Evolutionary conservation across 2,888 invertebrate species (phyloP), one percentile per base, ranked within the genome.

Genomic region (Eledone cirrhosa): DNA sequence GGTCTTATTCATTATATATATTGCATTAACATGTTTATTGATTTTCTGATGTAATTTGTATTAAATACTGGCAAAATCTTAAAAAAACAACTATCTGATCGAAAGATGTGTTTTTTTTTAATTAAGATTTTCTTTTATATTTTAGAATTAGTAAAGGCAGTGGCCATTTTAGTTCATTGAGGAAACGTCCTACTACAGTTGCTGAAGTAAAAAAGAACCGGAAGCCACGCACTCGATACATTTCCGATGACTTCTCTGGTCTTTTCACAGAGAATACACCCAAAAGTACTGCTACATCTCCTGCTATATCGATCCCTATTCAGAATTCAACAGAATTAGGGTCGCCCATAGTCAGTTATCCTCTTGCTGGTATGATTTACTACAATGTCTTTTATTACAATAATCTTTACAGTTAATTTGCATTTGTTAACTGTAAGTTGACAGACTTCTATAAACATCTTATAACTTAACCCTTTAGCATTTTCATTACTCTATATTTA

Each of bases 241-340:
- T 83, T 13, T 87, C 86, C 2, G 86, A 87, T 77, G 84, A 86
- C 31, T 80, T 84, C 24, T 80, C 82, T 13, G 74, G 79, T 27
- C 67, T 83, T 14, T 78, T 79, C n/a, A 77, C 81, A 24, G 84
- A 85, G 59, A 83, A 83, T 72, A 22, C 72, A 11, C 67, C 41
- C 14, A 81, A 78, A 53, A 41, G 79, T 13, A 11, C 33, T 27
- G 78, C 81, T 14, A 67, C 83, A 0, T 85, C 87, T 22, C 83
- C 85, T 47, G 81, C 83, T 13, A 84, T 88, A 31, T 80, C 83
- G 2, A 82, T 83, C 22, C 83, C 85, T 3, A 80, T 82, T 0
- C 78, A 76, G 24, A 82, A 84, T 5, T 81, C 81, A 63, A 83
- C 82, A 77, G 84, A 85, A 29, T 29, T 85, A 14, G 83, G 85